phyloP scores from a whole-genome alignment of 2,113 vertebrate genomes.

The Sterna hirundo region DNA sequence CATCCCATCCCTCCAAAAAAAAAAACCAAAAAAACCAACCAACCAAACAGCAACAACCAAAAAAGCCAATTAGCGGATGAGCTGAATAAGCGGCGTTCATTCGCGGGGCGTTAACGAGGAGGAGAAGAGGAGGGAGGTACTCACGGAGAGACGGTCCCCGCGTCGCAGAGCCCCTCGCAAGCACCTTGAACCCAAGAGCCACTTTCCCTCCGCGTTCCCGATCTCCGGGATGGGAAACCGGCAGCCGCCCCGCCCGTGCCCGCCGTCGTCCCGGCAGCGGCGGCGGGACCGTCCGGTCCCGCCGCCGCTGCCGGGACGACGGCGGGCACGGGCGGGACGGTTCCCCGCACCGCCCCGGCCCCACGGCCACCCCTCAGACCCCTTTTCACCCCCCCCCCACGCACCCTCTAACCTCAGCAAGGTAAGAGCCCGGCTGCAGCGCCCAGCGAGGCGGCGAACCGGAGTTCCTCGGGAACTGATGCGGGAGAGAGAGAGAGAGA shows the following conservation, averaged over 20 bases:
- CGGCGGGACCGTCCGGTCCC: too few species aligned
- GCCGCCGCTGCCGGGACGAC: too few species aligned
- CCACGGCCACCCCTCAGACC: background rate
- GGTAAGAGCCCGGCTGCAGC: background rate
- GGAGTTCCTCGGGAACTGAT: background rate
- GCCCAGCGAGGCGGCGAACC: background rate
- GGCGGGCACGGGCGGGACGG: background rate
- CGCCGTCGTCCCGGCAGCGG: background rate
- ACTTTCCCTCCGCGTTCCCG: background rate
- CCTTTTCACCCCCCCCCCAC: background rate
- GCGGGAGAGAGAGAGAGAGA: too few species aligned
- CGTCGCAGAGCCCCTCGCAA: background rate
- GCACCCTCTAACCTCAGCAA: background rate
- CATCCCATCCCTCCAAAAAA: background rate
- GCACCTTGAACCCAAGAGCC: background rate
- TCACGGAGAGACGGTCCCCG: background rate
- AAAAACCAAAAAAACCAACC: background rate
- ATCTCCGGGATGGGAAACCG: background rate
- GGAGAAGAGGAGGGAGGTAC: background rate
- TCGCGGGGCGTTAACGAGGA: too few species aligned
- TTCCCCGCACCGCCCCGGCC: background rate
- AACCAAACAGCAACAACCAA: too few species aligned
- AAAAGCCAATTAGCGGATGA: fast-evolving
- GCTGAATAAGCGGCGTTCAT: fast-evolving
- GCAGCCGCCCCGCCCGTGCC: too few species aligned